A percentile compares a stretch with the other conserved stretches of the same genome.
These are phyloP conservation scores for Drosophila limbata DNA, from an alignment of 2,888 invertebrate species.

Conservation along the genomic window DNA sequence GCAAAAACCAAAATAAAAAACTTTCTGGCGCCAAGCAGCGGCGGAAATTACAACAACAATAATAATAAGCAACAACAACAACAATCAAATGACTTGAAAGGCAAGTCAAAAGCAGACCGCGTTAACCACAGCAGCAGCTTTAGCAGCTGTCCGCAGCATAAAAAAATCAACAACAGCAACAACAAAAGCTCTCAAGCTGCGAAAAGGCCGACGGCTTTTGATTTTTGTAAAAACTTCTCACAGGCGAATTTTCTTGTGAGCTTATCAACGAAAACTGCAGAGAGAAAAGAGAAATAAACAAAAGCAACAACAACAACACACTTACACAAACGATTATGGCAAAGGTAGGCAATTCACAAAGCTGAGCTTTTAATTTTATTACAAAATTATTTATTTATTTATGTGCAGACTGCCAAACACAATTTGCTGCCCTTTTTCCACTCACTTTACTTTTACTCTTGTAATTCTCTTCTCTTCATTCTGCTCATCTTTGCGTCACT, in stretches of 20 bases:
- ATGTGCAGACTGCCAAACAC: constrained; percentile 28
- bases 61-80: constrained; percentile 13
- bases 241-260: constrained; percentile 24
- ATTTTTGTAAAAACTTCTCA: constrained; percentile 25
- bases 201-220: constrained; percentile 59
- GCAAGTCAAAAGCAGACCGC: constrained; percentile 34
- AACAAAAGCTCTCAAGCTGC: constrained; percentile 29
- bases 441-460: background rate
- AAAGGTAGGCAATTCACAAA: constrained; percentile 66
- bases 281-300: background rate
- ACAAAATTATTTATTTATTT: constrained; percentile 69
- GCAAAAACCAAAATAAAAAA: constrained; percentile 10
- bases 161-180: constrained; percentile 24
- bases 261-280: constrained; percentile 40
- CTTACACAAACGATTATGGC: constrained; percentile 61
- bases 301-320: constrained; percentile 4
- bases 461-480: background rate
- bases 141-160: constrained; percentile 5
- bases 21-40: constrained; percentile 29
- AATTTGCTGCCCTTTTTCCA: constrained; percentile 20
- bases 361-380: constrained; percentile 69
- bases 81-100: constrained; percentile 29
- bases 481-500: constrained; percentile 11
- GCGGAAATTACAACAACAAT: constrained; percentile 15
- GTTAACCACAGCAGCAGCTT: constrained; percentile 34